A percentile compares a stretch with the other conserved stretches of the same genome.
These are phyloP conservation scores for Oeneis ivallda DNA, from an alignment of 2,888 invertebrate species.

Conservation along the genomic window DNA sequence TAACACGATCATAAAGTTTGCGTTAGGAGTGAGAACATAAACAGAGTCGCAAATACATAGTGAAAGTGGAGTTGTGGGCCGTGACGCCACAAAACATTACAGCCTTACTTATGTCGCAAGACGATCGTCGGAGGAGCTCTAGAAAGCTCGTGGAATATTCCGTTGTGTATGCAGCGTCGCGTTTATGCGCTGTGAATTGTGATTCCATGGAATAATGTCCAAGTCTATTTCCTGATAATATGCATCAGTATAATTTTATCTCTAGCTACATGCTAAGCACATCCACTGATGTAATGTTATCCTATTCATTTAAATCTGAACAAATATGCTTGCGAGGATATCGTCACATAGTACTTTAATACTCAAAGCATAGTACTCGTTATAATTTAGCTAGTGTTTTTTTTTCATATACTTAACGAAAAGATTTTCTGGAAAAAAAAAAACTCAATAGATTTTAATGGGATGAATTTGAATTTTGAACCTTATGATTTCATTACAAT, in stretches of 20 bases:
- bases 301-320: neutral
- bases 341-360: too few relatives aligned
- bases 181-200: constrained; percentile 14
- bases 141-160: constrained; percentile 72
- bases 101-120: constrained; percentile 58
- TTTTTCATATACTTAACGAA: too few relatives aligned
- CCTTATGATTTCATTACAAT: too few relatives aligned
- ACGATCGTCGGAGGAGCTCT: constrained; percentile 53
- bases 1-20: neutral
- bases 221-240: constrained; percentile 17
- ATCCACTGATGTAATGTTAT: constrained; percentile 4
- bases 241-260: constrained; percentile 20
- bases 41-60: constrained; percentile 48
- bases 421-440: too few relatives aligned
- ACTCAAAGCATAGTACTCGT: too few relatives aligned
- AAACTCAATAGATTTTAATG: neutral
- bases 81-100: constrained; percentile 42
- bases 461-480: too few relatives aligned
- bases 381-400: too few relatives aligned
- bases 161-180: constrained; percentile 39
- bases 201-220: constrained; percentile 19
- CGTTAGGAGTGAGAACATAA: constrained; percentile 35
- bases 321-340: neutral
- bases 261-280: constrained; percentile 15
- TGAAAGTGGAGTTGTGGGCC: constrained; percentile 65